Evolutionary conservation across 2,113 vertebrate species (phyloP).

Genomic region (Lucifuga dentata): DNA sequence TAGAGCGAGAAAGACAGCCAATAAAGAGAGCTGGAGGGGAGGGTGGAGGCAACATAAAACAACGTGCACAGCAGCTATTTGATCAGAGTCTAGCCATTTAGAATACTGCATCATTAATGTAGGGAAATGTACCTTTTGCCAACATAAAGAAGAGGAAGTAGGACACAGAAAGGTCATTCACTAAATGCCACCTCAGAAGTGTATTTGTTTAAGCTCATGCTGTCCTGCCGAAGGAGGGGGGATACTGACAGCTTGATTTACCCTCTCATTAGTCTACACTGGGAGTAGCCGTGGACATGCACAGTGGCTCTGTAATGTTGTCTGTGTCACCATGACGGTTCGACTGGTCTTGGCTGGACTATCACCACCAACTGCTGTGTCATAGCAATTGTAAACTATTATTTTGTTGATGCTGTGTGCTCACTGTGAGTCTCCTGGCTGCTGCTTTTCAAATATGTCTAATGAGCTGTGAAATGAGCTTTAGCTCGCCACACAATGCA

Average conservation of each 20-base stretch:
- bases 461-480: slow-evolving; percentile 77
- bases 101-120: slow-evolving; percentile 53
- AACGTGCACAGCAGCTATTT: slow-evolving; percentile 38
- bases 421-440: slow-evolving; percentile 44
- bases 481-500: slow-evolving; percentile 58
- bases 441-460: slow-evolving; percentile 67
- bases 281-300: slow-evolving; percentile 52
- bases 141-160: slow-evolving; percentile 26
- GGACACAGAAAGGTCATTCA: slow-evolving; percentile 1
- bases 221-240: slow-evolving; percentile 41
- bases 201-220: slow-evolving; percentile 57
- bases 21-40: slow-evolving; percentile 26
- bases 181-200: slow-evolving; percentile 68
- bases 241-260: slow-evolving; percentile 48
- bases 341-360: slow-evolving; percentile 33
- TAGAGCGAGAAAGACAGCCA: slow-evolving; percentile 37
- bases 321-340: slow-evolving; percentile 42
- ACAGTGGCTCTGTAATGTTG: slow-evolving; percentile 44
- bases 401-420: slow-evolving; percentile 47
- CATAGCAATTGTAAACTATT: slow-evolving; percentile 42
- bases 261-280: slow-evolving; percentile 60
- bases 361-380: slow-evolving; percentile 48
- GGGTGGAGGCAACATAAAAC: not conserved
- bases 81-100: slow-evolving; percentile 57
- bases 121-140: slow-evolving; percentile 54